Base-by-base conservation (phyloP, 2,888 invertebrate species). In the Heteropelma amictum region DNA sequence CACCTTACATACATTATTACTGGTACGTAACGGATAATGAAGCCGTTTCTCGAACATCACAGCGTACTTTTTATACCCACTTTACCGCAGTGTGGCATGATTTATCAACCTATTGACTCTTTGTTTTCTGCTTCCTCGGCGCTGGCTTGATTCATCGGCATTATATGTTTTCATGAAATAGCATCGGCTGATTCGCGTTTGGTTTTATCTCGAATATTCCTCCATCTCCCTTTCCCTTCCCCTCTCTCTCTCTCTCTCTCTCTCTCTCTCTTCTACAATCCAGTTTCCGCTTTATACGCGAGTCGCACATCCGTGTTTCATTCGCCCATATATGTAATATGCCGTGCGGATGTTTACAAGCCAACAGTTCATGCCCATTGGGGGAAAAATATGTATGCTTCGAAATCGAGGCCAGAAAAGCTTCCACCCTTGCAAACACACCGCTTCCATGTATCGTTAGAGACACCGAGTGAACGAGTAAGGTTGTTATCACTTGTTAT, bases 301-400 rank as follows among this genome's bases (percentile, higher is more conserved):
- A n/a, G n/a, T n/a, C n/a, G n/a, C n/a, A n/a, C n/a, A n/a, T n/a
- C n/a, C n/a, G n/a, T n/a, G n/a, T n/a, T n/a, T n/a, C n/a, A 40
- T 40, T 21, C 49, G 54, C 30, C 28, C 49, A 40, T 60, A 14
- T 23, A 14, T 23, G 3, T 23, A 14, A n/a, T 7, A n/a, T n/a
- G 6, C 7, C 17, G n/a, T 42, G 49, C 54, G 72, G 49, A 63
- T 68, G 68, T 68, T 73, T 68, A 73, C 68, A 49, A 26, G 30
- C 35, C n/a, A 28, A 10, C 21, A 45, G 21, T 40, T 4, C 19
- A 14, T 30, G 53, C 53, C 21, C 35, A 33, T 28, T n/a, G n/a
- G 23, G 63, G 42, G 58, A 69, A 73, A 64, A 64, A 64, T 73
- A 53, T 73, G 63, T 73, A 45, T 74, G 30, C 45, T 58, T 54